Percentiles rank a stretch among this genome's conserved stretches.
Conservation (phyloP, 2,888 invertebrate species). For the Anagyrus pseudococci region DNA sequence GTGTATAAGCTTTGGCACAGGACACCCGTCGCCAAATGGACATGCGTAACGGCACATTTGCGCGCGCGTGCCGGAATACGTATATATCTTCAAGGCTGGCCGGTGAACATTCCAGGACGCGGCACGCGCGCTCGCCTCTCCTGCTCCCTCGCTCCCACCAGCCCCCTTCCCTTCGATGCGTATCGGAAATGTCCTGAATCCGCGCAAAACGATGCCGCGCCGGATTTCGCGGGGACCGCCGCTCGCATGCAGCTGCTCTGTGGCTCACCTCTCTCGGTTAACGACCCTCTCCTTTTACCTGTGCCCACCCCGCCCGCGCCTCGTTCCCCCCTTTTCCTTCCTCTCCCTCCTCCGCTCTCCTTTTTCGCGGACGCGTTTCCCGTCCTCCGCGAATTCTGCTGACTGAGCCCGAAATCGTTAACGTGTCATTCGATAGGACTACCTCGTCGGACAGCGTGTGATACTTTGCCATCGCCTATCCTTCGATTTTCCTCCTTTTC, state of each 20-base stretch:
- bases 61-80: slow-evolving; percentile 30
- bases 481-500: too few relatives aligned
- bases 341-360: not conserved
- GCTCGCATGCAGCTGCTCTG: not conserved
- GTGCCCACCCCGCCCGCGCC: not conserved
- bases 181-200: slow-evolving; percentile 33
- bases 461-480: too few relatives aligned
- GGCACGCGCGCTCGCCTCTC: not conserved
- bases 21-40: slow-evolving; percentile 19
- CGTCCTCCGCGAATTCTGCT: too few relatives aligned
- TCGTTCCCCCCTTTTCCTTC: not conserved
- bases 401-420: not conserved
- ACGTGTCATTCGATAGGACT: too few relatives aligned
- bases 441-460: too few relatives aligned
- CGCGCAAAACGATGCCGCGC: slow-evolving; percentile 20
- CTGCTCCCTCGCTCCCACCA: too few relatives aligned
- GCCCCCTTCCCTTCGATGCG: not conserved
- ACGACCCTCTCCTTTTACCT: slow-evolving; percentile 24
- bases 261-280: slow-evolving; percentile 26
- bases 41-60: slow-evolving; percentile 37
- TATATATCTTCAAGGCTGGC: slow-evolving; percentile 15
- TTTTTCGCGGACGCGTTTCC: too few relatives aligned
- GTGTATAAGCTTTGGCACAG: not conserved
- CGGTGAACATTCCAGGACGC: slow-evolving; percentile 30
- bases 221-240: slow-evolving; percentile 1